Conservation (phyloP, 2,888 invertebrate genomes). For the Mythimna impura region DNA sequence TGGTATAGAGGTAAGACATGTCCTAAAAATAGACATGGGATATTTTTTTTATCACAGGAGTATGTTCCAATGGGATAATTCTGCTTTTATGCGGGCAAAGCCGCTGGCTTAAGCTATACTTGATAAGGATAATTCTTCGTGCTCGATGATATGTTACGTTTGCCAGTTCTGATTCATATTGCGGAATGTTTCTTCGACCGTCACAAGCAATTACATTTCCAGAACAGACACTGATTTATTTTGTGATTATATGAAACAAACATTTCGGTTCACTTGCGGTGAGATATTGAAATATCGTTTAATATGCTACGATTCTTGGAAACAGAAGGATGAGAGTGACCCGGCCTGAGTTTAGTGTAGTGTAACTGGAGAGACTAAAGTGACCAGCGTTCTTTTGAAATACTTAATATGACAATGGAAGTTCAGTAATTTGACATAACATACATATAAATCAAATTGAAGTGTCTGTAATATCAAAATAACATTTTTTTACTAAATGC, state of each 20-base stretch:
- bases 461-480: too few species aligned
- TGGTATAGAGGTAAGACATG: too few species aligned
- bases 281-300: conserved; percentile 33
- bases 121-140: conserved; percentile 8
- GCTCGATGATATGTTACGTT: conserved; percentile 35
- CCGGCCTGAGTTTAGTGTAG: not conserved
- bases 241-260: conserved; percentile 48
- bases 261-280: conserved; percentile 21
- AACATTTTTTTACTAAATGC: too few species aligned
- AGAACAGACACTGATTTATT: conserved; percentile 48
- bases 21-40: too few species aligned
- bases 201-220: conserved; percentile 35
- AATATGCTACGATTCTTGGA: not conserved
- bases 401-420: not conserved
- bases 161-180: conserved; percentile 43
- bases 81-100: too few species aligned
- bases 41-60: too few species aligned
- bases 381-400: not conserved
- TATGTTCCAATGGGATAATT: too few species aligned
- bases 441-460: too few species aligned
- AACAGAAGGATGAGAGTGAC: not conserved
- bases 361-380: not conserved
- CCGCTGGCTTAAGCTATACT: not conserved
- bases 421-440: not conserved
- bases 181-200: conserved; percentile 42